Evolutionary conservation across 2,113 vertebrate species (phyloP).

Genomic region (Neomonachus schauinslandi): DNA sequence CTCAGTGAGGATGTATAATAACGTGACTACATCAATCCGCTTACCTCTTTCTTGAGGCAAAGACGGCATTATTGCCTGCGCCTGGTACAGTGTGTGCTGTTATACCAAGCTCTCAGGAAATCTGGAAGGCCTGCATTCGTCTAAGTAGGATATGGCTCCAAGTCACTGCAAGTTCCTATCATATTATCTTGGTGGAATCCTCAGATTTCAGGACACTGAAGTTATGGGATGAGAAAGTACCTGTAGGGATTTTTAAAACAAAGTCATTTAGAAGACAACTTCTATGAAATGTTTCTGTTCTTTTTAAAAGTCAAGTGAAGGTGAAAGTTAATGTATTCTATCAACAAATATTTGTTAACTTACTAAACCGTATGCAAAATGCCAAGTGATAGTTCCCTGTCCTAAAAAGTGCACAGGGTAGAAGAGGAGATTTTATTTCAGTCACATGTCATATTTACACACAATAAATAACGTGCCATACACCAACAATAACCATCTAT

Average conservation of each 20-base stretch:
- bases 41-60: slow-evolving; percentile 96
- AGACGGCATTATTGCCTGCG: slow-evolving; percentile 94
- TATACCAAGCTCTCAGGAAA: slow-evolving; percentile 83
- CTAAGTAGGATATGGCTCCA: slow-evolving; percentile 68
- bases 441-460: neutral
- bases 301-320: slow-evolving; percentile 8
- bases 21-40: slow-evolving; percentile 33
- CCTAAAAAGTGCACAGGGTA: neutral
- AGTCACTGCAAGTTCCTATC: slow-evolving; percentile 75
- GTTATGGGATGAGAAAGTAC: slow-evolving; percentile 64
- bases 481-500: neutral
- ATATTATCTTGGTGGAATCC: slow-evolving; percentile 80
- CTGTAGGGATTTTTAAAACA: slow-evolving; percentile 71
- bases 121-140: slow-evolving; percentile 71
- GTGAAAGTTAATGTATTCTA: neutral
- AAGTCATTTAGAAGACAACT: slow-evolving; percentile 32
- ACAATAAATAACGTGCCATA: neutral
- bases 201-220: slow-evolving; percentile 71
- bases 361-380: slow-evolving; percentile 25
- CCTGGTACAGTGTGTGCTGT: slow-evolving; percentile 71
- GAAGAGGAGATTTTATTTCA: neutral
- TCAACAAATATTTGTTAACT: neutral
- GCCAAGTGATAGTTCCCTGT: neutral
- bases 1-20: neutral
- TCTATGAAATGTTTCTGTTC: neutral